Conservation (phyloP, 2,113 vertebrate species). For the Herpailurus yagouaroundi region DNA sequence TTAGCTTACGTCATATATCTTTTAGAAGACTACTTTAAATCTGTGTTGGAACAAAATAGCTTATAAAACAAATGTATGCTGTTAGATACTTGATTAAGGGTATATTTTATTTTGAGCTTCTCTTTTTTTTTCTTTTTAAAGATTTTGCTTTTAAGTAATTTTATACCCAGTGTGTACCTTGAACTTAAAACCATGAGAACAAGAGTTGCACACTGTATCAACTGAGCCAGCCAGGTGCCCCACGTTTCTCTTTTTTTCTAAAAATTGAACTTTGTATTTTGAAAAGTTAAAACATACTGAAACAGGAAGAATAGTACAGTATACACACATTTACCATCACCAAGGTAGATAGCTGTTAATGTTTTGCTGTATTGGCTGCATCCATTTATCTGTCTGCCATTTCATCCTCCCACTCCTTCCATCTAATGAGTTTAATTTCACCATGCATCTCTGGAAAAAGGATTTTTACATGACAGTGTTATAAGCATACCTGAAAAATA, state of each 20-base stretch:
- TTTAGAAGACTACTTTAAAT: constrained; percentile 24
- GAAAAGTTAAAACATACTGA: background rate
- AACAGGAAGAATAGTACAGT: background rate
- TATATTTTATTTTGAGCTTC: background rate
- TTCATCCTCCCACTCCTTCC: background rate
- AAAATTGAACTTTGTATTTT: constrained; percentile 22
- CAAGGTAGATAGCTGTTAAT: background rate
- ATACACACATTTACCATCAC: background rate
- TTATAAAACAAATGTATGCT: background rate
- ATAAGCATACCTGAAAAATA: background rate
- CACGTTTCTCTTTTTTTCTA: background rate
- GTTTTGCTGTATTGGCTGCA: background rate
- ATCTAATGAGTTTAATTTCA: background rate
- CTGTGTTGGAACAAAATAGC: background rate
- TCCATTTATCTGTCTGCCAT: background rate
- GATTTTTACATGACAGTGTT: background rate
- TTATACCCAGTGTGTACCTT: background rate
- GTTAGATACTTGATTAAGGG: background rate
- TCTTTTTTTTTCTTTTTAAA: background rate
- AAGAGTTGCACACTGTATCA: background rate
- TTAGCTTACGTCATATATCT: background rate
- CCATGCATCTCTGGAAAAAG: background rate
- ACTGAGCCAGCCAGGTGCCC: background rate
- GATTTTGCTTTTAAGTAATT: background rate
- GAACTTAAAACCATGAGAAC: background rate